These are phyloP conservation scores for Standfussiana lucernea DNA, from an alignment of 2,888 invertebrate species.

Conservation along the genomic window DNA sequence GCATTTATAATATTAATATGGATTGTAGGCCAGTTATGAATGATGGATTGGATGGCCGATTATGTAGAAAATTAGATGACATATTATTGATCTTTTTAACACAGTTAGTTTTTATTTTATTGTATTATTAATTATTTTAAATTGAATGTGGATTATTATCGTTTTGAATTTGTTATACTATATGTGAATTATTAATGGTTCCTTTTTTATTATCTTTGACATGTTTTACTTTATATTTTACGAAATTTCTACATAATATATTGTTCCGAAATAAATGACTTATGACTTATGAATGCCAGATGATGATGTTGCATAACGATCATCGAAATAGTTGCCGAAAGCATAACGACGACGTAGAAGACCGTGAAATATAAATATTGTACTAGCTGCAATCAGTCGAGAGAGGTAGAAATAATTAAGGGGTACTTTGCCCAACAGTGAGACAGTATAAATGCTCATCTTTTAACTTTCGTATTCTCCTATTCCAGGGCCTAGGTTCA, in stretches of 20 bases:
- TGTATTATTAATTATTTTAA: too few relatives aligned
- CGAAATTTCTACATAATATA: too few relatives aligned
- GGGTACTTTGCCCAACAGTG: not conserved
- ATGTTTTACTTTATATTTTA: too few relatives aligned
- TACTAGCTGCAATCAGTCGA: not conserved
- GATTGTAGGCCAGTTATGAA: not conserved
- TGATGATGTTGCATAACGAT: not conserved
- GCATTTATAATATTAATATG: not conserved
- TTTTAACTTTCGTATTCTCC: not conserved
- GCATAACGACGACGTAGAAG: not conserved
- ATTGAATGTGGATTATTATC: too few relatives aligned
- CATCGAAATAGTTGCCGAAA: not conserved
- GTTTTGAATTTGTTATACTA: too few relatives aligned
- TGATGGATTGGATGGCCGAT: too few relatives aligned
- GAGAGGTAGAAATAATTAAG: not conserved
- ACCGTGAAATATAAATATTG: not conserved
- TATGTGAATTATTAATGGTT: too few relatives aligned
- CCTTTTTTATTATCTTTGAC: too few relatives aligned
- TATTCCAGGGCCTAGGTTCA: conserved; percentile 86
- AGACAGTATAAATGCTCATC: not conserved
- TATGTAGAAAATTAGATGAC: too few relatives aligned
- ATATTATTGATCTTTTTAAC: too few relatives aligned
- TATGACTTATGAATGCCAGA: not conserved
- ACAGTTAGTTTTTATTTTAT: too few relatives aligned
- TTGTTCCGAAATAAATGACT: too few relatives aligned